Percentiles rank a stretch among this genome's conserved stretches.
Evolutionary conservation across 2,113 vertebrate genomes (phyloP).

Genomic region (Callithrix jacchus): DNA sequence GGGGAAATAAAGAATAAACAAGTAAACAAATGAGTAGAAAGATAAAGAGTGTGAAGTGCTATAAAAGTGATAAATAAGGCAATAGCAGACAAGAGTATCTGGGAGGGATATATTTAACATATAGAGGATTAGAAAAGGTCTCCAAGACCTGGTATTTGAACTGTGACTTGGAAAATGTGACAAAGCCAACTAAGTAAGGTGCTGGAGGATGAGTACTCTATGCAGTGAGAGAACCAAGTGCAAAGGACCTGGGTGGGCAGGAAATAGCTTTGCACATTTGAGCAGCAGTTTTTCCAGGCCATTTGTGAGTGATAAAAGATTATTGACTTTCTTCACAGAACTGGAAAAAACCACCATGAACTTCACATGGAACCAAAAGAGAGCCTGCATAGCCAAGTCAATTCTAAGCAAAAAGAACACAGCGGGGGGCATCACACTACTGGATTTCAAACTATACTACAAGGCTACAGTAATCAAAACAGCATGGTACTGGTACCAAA

Average conservation of each 20-base stretch:
- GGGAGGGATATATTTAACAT: background rate
- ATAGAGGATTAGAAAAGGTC: background rate
- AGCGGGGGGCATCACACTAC: too few relatives aligned
- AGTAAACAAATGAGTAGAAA: background rate
- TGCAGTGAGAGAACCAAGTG: background rate
- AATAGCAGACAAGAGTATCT: background rate
- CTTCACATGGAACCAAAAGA: too few relatives aligned
- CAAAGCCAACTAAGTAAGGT: background rate
- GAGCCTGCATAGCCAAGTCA: too few relatives aligned
- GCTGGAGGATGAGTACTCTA: background rate
- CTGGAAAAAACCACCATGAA: too few relatives aligned
- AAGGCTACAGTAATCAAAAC: too few relatives aligned
- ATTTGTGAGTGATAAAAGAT: background rate
- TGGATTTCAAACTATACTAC: too few relatives aligned
- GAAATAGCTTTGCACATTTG: background rate
- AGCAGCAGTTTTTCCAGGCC: background rate
- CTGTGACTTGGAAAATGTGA: background rate
- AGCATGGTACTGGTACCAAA: too few relatives aligned
- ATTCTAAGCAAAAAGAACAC: too few relatives aligned
- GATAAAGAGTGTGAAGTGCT: background rate
- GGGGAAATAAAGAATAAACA: background rate
- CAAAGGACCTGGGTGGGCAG: background rate
- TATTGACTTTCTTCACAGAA: too few relatives aligned
- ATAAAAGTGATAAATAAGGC: background rate
- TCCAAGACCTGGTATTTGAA: background rate